These are phyloP conservation scores for Zaprionus ghesquierei DNA, from an alignment of 1,140 invertebrate genomes.

Conservation along the genomic window DNA sequence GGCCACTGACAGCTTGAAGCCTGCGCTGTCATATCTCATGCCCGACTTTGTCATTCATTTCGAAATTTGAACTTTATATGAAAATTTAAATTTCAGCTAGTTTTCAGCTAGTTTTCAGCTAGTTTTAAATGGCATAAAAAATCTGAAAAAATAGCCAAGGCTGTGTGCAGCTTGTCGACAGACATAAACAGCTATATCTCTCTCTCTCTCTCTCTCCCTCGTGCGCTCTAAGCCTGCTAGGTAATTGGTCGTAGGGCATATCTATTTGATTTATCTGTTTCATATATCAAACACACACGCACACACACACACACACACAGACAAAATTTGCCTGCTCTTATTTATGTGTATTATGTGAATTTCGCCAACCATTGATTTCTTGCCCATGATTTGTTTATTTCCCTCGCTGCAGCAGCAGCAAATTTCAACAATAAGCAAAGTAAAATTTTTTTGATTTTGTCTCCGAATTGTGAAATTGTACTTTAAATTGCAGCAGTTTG, in stretches of 20 bases:
- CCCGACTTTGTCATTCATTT: too few relatives aligned
- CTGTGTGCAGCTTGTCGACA: too few relatives aligned
- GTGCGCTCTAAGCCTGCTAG: not conserved
- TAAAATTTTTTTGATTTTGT: slow-evolving; percentile 2
- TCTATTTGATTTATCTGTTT: slow-evolving; percentile 21
- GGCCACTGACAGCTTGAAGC: not conserved
- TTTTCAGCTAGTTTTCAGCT: too few relatives aligned
- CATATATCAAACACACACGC: slow-evolving; percentile 3
- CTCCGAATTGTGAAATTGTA: not conserved
- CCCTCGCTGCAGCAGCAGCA: not conserved
- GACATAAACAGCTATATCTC: too few relatives aligned
- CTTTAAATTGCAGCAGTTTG: slow-evolving; percentile 25
- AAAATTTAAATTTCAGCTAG: too few relatives aligned
- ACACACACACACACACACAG: not conserved
- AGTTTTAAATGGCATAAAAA: too few relatives aligned
- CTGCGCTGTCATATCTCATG: too few relatives aligned
- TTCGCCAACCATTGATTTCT: slow-evolving; percentile 1
- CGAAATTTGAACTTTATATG: too few relatives aligned
- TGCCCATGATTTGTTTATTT: slow-evolving; percentile 15
- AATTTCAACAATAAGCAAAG: not conserved
- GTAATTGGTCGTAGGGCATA: slow-evolving; percentile 7
- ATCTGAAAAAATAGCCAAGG: too few relatives aligned
- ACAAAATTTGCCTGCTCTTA: not conserved
- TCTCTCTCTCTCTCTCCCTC: not conserved
- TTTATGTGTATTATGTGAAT: slow-evolving; percentile 12